Evolutionary conservation across 2,797 vertebrate genomes (phyloP), one percentile per base, ranked within the genome.

Genomic region (Aphelocoma californica): DNA sequence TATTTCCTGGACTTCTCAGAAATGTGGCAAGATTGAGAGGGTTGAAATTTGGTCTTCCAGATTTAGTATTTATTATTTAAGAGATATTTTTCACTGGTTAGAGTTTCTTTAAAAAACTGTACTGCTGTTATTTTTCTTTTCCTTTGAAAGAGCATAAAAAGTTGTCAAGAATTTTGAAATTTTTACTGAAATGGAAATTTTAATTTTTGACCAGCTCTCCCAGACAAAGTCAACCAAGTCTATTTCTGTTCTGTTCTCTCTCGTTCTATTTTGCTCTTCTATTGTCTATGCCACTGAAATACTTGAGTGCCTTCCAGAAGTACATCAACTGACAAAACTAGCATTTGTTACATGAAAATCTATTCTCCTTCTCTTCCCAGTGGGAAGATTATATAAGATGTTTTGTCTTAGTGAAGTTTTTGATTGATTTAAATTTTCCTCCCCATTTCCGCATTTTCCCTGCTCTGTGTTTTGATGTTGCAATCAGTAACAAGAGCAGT

Each of bases 321-420:
- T 66, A 86, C 91, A 84, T 75, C 90, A 86, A 94, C 74, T 84
- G 86, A 88, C 81, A 89, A 54, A 88, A 82, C 92, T 44, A 84
- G 82, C 85, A 54, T 83, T 96, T 90, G 71, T 91, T 94, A 67
- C 67, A 79, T 36, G 70, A 81, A 86, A 96, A n/a, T 67, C 94
- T 96, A 66, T 93, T 94, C 92, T 96, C 83, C 67, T 88, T 77
- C 78, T 90, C 81, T 93, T 91, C 95, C 95, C 91, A 93, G 70
- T 92, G 94, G 95, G 92, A 93, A 96, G 84, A 92, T 96, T 95
- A 95, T 92, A 56, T 95, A 95, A 96, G 90, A 85, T 95, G 92
- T 94, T 96, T 96, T 97, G 95, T 96, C 92, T 95, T 90, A 78
- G 89, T 57, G 69, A 92, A 92, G 71, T 65, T 95, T 95, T 88